phyloP scores from a whole-genome alignment of 2,888 invertebrate species.

The Gastracanthus pulcherrimus region DNA sequence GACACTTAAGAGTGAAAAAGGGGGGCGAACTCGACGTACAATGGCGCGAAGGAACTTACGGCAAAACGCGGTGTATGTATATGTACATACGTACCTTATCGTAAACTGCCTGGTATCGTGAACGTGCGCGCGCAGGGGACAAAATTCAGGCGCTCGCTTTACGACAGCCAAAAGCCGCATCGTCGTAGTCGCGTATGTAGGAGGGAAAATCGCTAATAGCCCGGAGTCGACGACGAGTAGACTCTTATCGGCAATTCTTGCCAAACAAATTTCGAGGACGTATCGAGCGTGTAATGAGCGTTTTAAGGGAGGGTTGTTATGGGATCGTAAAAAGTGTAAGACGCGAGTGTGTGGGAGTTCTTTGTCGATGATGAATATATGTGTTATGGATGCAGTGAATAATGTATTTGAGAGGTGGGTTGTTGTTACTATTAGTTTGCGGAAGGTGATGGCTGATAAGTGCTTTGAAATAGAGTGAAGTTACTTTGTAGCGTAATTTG shows the following conservation, averaged over 20 bases:
- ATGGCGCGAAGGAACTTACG: conserved; percentile 9
- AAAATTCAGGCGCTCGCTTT: not conserved
- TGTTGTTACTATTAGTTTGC: not conserved
- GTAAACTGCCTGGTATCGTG: conserved; percentile 36
- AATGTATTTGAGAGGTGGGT: not conserved
- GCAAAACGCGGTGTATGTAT: not conserved
- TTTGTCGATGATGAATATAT: not conserved
- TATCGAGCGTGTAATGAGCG: conserved; percentile 1
- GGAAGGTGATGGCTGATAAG: too few relatives aligned
- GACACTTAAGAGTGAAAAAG: conserved; percentile 40
- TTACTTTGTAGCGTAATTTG: too few relatives aligned
- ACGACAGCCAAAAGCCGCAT: not conserved
- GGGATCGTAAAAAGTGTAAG: not conserved
- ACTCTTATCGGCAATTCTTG: conserved; percentile 16
- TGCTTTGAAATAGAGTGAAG: too few relatives aligned
- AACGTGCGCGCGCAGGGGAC: too few relatives aligned
- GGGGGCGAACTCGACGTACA: not conserved
- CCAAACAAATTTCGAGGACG: conserved; percentile 26
- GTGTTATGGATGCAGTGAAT: not conserved
- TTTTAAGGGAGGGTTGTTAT: not conserved
- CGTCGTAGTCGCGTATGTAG: not conserved
- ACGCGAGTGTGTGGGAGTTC: not conserved
- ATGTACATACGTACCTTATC: conserved; percentile 42
- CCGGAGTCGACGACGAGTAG: not conserved
- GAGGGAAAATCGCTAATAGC: conserved; percentile 44